Conservation (phyloP, 2,888 invertebrate genomes). For the Anarsia innoxiella region DNA sequence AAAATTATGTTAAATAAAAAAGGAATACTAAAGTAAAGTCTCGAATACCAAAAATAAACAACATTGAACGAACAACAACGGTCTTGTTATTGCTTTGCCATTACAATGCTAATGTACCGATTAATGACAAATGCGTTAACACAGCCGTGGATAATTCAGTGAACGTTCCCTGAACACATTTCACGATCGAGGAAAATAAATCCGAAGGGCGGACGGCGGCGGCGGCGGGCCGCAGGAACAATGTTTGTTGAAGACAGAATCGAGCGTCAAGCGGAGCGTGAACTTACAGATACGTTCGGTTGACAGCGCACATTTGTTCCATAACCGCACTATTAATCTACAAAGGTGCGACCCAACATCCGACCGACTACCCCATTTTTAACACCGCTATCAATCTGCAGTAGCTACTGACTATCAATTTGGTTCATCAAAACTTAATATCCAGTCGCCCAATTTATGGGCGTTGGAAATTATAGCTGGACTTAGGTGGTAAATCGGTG, state of each 20-base stretch:
- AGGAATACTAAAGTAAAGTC: no score
- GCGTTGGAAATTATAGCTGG: constrained; percentile 9
- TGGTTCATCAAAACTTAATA: neutral
- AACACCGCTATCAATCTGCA: no score
- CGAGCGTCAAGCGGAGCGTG: constrained; percentile 35
- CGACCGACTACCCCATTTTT: no score
- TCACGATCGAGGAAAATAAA: constrained; percentile 31
- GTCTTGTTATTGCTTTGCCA: no score
- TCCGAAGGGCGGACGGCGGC: constrained; percentile 15
- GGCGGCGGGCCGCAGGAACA: no score
- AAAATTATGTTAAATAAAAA: no score
- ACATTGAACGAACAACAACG: no score
- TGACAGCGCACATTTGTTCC: constrained; percentile 19
- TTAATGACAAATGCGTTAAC: constrained; percentile 9
- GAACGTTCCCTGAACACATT: constrained; percentile 21
- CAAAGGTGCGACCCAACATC: neutral
- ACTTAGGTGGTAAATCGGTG: constrained; percentile 17
- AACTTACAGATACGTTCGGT: constrained; percentile 38
- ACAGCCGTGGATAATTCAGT: constrained; percentile 7
- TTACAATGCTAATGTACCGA: neutral
- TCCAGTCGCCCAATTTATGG: constrained; percentile 1
- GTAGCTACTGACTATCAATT: neutral
- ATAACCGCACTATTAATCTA: constrained; percentile 12
- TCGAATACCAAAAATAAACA: no score
- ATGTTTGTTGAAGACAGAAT: constrained; percentile 31